These are phyloP conservation scores for Hassar affinis DNA, from an alignment of 2,113 vertebrate species.

Conservation along the genomic window DNA sequence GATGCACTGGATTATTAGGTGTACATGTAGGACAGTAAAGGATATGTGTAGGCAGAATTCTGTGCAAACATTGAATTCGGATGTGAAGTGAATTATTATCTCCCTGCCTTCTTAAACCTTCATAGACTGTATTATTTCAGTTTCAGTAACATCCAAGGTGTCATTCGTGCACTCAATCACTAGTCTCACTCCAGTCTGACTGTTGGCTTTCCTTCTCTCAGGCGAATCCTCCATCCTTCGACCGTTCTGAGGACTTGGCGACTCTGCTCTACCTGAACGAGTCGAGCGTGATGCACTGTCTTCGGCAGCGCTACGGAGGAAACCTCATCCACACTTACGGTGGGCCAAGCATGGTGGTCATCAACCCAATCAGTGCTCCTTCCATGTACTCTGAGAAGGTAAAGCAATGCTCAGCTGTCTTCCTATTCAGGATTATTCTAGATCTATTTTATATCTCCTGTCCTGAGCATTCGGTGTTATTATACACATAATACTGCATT, in stretches of 20 bases:
- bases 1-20: not conserved
- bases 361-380: constrained; percentile 90
- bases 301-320: constrained; percentile 90
- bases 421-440: not conserved
- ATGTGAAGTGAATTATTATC: not conserved
- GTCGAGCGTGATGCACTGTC: constrained; percentile 87
- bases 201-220: constrained; percentile 53
- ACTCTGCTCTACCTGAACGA: constrained; percentile 93
- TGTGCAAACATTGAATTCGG: not conserved
- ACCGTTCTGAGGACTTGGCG: constrained; percentile 88
- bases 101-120: not conserved
- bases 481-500: not conserved
- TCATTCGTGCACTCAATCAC: not conserved
- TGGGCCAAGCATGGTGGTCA: constrained; percentile 85
- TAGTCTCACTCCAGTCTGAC: not conserved
- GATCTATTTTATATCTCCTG: not conserved
- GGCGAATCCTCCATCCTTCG: constrained; percentile 89
- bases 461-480: not conserved
- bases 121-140: not conserved
- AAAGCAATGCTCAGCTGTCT: not conserved
- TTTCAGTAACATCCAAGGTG: not conserved
- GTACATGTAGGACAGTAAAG: not conserved
- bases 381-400: constrained; percentile 98
- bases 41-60: not conserved
- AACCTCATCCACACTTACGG: constrained; percentile 90